These are phyloP conservation scores for Scaptomyza pallida DNA, from an alignment of 1,140 invertebrate genomes.

Conservation along the genomic window DNA sequence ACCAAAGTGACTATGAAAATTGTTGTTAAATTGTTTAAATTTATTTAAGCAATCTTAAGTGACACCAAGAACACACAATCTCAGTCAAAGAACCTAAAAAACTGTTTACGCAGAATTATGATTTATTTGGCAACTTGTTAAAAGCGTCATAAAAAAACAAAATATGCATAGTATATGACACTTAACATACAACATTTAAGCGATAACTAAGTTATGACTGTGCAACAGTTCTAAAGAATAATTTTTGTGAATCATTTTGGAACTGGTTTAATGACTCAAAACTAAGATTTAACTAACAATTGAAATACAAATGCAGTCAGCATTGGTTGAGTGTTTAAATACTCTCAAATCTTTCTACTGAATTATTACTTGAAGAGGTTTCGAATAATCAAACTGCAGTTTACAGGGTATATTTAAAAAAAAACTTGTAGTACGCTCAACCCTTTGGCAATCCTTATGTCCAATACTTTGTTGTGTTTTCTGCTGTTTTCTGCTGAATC, in stretches of 20 bases:
- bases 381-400: too few species aligned
- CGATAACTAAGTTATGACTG: background rate
- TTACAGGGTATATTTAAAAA: background rate
- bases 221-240: background rate
- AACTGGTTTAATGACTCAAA: background rate
- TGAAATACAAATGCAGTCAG: too few species aligned
- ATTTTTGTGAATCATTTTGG: background rate
- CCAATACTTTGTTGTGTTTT: background rate
- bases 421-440: too few species aligned
- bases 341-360: too few species aligned
- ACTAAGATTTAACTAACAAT: too few species aligned
- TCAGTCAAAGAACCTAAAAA: too few species aligned
- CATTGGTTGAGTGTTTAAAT: too few species aligned
- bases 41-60: background rate
- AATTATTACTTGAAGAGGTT: too few species aligned
- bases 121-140: background rate
- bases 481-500: slow-evolving; percentile 26
- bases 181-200: background rate
- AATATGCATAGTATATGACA: too few species aligned
- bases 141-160: background rate
- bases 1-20: background rate
- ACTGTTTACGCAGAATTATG: too few species aligned
- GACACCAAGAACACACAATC: too few species aligned
- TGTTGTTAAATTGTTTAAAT: background rate
- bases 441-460: too few species aligned